phyloP scores from a whole-genome alignment of 1,140 invertebrate species.

The Globodera rostochiensis region DNA sequence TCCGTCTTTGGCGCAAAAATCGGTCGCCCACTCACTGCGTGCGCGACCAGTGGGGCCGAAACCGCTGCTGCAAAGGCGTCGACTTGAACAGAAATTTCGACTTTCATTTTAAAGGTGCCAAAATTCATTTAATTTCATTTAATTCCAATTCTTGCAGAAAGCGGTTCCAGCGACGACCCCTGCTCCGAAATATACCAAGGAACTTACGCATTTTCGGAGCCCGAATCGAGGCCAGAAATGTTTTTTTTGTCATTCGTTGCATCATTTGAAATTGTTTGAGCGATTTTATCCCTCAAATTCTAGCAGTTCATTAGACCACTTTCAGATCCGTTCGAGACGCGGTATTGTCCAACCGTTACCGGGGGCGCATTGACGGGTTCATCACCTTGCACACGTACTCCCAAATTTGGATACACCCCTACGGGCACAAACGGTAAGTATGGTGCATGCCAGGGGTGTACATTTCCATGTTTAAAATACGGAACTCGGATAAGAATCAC shows the following conservation, averaged over 20 bases:
- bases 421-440: conserved; percentile 53
- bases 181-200: conserved; percentile 65
- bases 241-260: too few species aligned
- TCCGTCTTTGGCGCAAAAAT: conserved; percentile 63
- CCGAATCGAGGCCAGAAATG: conserved; percentile 50
- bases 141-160: conserved; percentile 41
- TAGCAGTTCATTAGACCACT: background rate
- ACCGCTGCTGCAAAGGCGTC: conserved; percentile 57
- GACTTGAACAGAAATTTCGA: conserved; percentile 64
- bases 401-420: conserved; percentile 66
- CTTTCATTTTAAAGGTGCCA: conserved; percentile 59
- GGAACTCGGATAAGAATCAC: too few species aligned
- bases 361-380: conserved; percentile 59
- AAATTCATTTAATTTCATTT: conserved; percentile 9
- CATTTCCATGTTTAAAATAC: too few species aligned
- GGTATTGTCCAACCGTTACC: conserved; percentile 57
- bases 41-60: conserved; percentile 57
- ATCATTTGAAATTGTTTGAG: too few species aligned
- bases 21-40: conserved; percentile 51
- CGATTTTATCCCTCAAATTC: too few species aligned
- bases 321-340: conserved; percentile 56
- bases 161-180: conserved; percentile 62
- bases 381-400: conserved; percentile 66
- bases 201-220: conserved; percentile 60
- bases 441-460: background rate